Conservation (phyloP, 2,888 invertebrate genomes). For the Scaptodrosophila latifasciaeformis region DNA sequence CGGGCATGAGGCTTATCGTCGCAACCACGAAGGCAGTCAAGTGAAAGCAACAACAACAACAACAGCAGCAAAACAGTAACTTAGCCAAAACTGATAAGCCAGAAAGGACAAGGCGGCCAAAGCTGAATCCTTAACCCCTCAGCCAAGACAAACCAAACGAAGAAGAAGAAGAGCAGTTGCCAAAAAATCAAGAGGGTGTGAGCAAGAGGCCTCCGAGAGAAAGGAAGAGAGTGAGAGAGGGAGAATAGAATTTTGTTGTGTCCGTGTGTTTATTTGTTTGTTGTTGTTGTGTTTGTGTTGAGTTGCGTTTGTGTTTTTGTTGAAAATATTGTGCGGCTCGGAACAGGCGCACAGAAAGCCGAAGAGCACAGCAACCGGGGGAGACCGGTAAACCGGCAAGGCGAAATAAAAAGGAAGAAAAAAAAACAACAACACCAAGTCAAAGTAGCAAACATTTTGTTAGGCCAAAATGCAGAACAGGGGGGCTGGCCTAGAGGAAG, state of each 20-base stretch:
- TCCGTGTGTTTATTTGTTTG: too few relatives aligned
- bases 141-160: too few relatives aligned
- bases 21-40: constrained; percentile 19
- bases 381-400: constrained; percentile 24
- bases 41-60: constrained; percentile 20
- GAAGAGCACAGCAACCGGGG: not conserved
- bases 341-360: constrained; percentile 60
- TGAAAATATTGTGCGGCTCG: constrained; percentile 59
- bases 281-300: constrained; percentile 12
- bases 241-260: constrained; percentile 14
- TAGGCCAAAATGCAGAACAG: constrained; percentile 33
- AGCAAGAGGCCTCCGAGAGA: too few relatives aligned
- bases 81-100: constrained; percentile 4
- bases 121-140: too few relatives aligned
- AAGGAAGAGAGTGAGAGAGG: too few relatives aligned
- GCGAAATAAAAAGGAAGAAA: constrained; percentile 41
- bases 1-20: not conserved
- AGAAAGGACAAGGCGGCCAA: constrained; percentile 1
- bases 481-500: not conserved
- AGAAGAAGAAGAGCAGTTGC: too few relatives aligned
- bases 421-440: constrained; percentile 17
- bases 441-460: constrained; percentile 28
- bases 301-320: constrained; percentile 66
- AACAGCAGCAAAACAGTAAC: constrained; percentile 2
- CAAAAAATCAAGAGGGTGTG: too few relatives aligned